Evolutionary conservation across 2,888 invertebrate genomes (phyloP).

Genomic region (Antheraea yamamai): DNA sequence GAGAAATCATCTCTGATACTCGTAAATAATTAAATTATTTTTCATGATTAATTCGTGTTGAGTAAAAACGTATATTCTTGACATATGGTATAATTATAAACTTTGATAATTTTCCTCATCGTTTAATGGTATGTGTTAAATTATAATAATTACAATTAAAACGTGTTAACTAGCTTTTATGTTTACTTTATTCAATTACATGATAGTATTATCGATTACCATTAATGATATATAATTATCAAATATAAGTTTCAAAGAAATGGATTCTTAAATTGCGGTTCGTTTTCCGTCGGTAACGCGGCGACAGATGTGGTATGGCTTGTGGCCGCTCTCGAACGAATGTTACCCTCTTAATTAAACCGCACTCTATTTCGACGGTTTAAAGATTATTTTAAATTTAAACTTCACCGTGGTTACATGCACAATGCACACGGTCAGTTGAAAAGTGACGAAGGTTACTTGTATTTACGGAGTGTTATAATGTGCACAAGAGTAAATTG

Average conservation of each 20-base stretch:
- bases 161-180: not conserved
- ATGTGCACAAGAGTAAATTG: constrained; percentile 14
- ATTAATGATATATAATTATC: not conserved
- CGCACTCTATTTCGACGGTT: constrained; percentile 28
- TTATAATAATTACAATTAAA: not conserved
- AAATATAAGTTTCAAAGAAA: constrained; percentile 29
- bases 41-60: not conserved
- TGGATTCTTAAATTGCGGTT: constrained; percentile 61
- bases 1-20: not conserved
- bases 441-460: not conserved
- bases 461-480: constrained; percentile 7
- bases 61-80: not conserved
- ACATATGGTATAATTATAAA: not conserved
- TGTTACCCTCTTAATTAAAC: constrained; percentile 27
- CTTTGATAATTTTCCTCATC: not conserved
- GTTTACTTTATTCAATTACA: not conserved
- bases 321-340: constrained; percentile 44
- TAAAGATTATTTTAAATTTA: constrained; percentile 32
- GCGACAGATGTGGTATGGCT: constrained; percentile 63
- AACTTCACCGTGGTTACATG: not conserved
- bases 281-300: constrained; percentile 52
- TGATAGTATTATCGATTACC: not conserved
- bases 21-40: not conserved
- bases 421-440: not conserved
- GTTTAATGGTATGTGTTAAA: not conserved